phyloP scores from a whole-genome alignment of 2,888 invertebrate genomes.

The Ischnura elegans region DNA sequence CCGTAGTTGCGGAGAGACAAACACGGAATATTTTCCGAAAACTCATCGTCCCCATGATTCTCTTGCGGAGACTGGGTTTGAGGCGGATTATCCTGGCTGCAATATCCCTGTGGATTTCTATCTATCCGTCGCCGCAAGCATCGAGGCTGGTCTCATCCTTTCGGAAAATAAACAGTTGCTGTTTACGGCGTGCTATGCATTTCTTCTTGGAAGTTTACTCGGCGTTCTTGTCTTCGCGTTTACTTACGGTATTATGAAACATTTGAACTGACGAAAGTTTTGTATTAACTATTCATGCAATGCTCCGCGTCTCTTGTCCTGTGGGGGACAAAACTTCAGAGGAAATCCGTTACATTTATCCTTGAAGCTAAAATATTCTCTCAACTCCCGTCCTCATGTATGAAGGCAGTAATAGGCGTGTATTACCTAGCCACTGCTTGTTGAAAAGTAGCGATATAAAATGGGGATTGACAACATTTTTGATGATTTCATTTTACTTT shows the following conservation, averaged over 20 bases:
- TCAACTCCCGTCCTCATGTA: no score
- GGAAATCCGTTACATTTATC: neutral
- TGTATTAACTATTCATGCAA: neutral
- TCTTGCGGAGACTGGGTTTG: no score
- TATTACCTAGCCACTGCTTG: no score
- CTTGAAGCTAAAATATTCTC: no score
- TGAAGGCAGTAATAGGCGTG: no score
- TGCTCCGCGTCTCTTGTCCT: neutral
- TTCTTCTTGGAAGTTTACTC: neutral
- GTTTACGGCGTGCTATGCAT: neutral
- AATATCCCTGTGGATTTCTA: neutral
- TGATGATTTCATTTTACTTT: no score
- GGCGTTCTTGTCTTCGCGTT: neutral
- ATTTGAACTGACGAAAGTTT: neutral
- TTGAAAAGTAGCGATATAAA: no score
- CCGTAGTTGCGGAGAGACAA: no score
- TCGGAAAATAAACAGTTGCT: neutral
- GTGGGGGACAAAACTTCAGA: neutral
- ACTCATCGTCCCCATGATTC: neutral
- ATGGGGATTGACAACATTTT: no score
- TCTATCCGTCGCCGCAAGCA: neutral
- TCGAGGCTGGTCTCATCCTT: neutral
- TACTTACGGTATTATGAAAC: neutral
- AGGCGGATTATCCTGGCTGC: neutral
- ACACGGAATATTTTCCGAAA: neutral